Conservation (phyloP, 1,140 invertebrate genomes). For the Drosophila lacteicornis region DNA sequence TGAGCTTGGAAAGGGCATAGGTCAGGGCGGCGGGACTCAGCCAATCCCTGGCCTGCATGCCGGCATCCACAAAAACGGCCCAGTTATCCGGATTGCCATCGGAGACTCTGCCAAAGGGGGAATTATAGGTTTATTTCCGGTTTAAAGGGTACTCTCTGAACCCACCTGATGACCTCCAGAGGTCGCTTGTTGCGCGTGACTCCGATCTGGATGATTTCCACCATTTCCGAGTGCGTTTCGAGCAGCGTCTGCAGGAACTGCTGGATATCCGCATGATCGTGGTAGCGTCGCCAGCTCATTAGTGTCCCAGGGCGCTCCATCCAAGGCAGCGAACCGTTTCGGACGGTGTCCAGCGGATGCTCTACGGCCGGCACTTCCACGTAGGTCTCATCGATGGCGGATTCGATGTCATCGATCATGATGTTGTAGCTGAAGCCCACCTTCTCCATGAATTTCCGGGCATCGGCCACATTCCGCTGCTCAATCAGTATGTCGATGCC, state of each 20-base stretch:
- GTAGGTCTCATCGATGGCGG: constrained; percentile 91
- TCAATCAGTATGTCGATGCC: constrained; percentile 87
- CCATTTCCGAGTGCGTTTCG: constrained; percentile 87
- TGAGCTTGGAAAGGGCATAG: constrained; percentile 91
- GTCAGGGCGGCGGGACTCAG: constrained; percentile 92
- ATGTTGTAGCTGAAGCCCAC: constrained; percentile 88
- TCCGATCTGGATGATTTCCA: constrained; percentile 89
- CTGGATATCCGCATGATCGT: constrained; percentile 88
- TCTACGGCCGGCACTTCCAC: constrained; percentile 87
- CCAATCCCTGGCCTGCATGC: constrained; percentile 94
- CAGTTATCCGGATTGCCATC: constrained; percentile 87
- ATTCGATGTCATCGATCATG: constrained; percentile 90
- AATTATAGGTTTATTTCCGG: not conserved
- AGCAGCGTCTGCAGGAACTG: constrained; percentile 89
- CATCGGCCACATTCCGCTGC: constrained; percentile 86
- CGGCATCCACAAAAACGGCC: constrained; percentile 88
- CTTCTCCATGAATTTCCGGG: constrained; percentile 86
- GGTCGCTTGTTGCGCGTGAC: constrained; percentile 90
- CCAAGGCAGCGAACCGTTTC: constrained; percentile 82
- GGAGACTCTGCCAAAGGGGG: constrained; percentile 86
- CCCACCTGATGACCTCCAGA: constrained; percentile 86
- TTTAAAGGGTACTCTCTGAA: not conserved
- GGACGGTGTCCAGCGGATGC: constrained; percentile 23
- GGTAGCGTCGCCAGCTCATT: constrained; percentile 90
- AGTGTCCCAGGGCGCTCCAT: constrained; percentile 86